phyloP scores from a whole-genome alignment of 2,113 vertebrate species.

The Thomomys bottae region DNA sequence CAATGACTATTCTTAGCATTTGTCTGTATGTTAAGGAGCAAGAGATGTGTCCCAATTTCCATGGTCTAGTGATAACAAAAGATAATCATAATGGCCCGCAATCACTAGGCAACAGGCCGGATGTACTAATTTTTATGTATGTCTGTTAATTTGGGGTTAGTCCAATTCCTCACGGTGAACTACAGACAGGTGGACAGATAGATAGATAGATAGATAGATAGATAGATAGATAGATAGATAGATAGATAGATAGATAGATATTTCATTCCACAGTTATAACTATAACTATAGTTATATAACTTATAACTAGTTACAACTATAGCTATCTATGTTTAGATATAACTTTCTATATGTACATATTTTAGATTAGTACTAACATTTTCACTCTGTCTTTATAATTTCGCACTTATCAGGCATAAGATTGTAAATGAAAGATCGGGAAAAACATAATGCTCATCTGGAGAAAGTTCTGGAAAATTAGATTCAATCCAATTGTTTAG shows the following conservation, averaged over 20 bases:
- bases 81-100: neutral
- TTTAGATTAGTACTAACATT: neutral
- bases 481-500: neutral
- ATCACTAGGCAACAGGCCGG: neutral
- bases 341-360: too few species aligned
- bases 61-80: neutral
- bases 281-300: too few species aligned
- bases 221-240: too few species aligned
- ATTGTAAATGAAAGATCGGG: neutral
- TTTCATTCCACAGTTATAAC: too few species aligned
- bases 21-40: neutral
- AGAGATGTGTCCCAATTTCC: neutral
- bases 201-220: too few species aligned
- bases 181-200: too few species aligned
- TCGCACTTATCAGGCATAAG: neutral
- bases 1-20: neutral
- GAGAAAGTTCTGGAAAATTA: neutral
- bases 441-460: neutral
- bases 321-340: too few species aligned
- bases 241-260: too few species aligned
- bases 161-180: neutral
- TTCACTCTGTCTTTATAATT: neutral
- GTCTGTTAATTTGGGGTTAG: neutral
- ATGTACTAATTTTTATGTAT: too few species aligned
- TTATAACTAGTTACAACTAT: too few species aligned